A percentile compares a stretch with the other conserved stretches of the same genome.
These are phyloP conservation scores for Bolborhynchus lineola DNA, from an alignment of 2,113 vertebrate genomes.

Conservation along the genomic window DNA sequence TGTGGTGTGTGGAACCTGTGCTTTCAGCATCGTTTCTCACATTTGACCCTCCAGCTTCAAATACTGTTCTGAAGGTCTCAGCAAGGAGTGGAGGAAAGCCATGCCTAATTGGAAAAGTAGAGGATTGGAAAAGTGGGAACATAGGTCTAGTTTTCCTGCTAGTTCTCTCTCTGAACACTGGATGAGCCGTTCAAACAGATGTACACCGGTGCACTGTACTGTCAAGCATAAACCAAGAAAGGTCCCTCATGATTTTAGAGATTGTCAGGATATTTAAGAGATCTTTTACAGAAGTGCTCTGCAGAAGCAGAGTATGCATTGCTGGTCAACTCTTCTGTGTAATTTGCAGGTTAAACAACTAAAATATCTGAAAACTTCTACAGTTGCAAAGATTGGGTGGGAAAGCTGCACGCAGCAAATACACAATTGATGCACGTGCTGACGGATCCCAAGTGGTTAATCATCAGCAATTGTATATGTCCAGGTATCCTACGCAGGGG, in stretches of 20 bases:
- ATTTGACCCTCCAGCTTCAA: conserved; percentile 12
- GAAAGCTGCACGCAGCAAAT: not conserved
- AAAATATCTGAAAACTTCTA: not conserved
- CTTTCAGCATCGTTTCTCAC: not conserved
- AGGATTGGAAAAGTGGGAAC: conserved; percentile 2
- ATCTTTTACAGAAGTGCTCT: not conserved
- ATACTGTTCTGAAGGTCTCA: not conserved
- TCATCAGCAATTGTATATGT: not conserved
- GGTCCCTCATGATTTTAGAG: not conserved
- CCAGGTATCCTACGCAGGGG: not conserved
- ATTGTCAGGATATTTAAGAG: not conserved
- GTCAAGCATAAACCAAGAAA: not conserved
- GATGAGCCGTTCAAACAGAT: not conserved
- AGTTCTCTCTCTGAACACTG: not conserved
- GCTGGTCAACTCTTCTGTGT: not conserved
- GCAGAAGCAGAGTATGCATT: not conserved
- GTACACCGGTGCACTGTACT: not conserved
- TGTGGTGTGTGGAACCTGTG: not conserved
- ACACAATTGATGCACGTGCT: not conserved
- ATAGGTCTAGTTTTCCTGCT: not conserved
- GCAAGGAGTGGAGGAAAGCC: not conserved
- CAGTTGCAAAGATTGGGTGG: not conserved
- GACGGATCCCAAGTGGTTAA: not conserved
- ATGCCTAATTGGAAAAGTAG: conserved; percentile 19
- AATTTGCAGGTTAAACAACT: not conserved